These are phyloP conservation scores for Bufo bufo DNA, from an alignment of 2,113 vertebrate genomes.

Conservation along the genomic window DNA sequence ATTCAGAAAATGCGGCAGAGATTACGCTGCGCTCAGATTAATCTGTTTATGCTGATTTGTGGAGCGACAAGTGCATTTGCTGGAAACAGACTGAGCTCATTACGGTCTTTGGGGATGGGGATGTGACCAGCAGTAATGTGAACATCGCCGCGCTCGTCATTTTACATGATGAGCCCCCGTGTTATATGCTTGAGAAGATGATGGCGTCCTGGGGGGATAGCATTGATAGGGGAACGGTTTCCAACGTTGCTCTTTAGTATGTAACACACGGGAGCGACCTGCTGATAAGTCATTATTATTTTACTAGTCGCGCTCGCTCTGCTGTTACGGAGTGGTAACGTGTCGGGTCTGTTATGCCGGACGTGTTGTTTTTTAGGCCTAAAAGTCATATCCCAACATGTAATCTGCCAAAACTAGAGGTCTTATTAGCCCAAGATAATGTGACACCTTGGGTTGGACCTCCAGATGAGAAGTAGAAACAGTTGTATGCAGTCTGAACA, in stretches of 20 bases:
- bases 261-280: background rate
- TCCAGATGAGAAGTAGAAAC: too few species aligned
- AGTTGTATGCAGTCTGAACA: too few species aligned
- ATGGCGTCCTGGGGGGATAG: background rate
- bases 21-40: background rate
- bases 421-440: too few species aligned
- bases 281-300: conserved; percentile 6
- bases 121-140: conserved; percentile 36
- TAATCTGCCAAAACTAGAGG: too few species aligned
- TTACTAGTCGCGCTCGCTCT: background rate
- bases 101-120: background rate
- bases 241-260: background rate
- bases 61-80: background rate
- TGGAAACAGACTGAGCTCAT: background rate
- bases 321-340: background rate
- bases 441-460: too few species aligned
- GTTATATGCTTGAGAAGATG: background rate
- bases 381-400: too few species aligned
- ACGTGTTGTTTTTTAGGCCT: too few species aligned
- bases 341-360: background rate
- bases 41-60: background rate
- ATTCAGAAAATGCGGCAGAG: background rate
- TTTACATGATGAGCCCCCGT: background rate
- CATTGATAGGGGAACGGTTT: background rate
- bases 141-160: background rate